phyloP scores from a whole-genome alignment of 2,113 vertebrate species.

The Pteruthius melanotis region DNA sequence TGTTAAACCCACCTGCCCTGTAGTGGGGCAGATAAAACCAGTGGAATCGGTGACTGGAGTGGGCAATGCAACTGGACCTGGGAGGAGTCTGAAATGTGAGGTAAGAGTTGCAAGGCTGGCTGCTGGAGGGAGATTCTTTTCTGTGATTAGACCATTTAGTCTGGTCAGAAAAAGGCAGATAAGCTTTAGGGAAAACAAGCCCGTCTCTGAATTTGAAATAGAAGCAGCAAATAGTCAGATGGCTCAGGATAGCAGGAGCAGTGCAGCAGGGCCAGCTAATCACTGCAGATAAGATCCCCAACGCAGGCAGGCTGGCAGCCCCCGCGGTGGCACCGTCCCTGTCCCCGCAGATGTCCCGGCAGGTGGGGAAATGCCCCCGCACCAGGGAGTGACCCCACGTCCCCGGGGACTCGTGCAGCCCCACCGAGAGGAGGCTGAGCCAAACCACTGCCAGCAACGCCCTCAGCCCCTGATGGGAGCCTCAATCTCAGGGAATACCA shows the following conservation, averaged over 20 bases:
- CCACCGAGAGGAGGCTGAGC: not conserved
- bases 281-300: slow-evolving; percentile 38
- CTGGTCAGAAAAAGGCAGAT: not conserved
- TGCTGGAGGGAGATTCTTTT: not conserved
- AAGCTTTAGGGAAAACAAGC: slow-evolving; percentile 39
- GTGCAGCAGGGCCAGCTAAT: not conserved
- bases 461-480: not conserved
- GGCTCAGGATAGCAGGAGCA: not conserved
- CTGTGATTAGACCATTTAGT: not conserved
- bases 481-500: not conserved
- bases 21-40: not conserved
- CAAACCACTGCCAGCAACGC: not conserved
- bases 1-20: not conserved
- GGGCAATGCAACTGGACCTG: not conserved
- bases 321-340: not conserved
- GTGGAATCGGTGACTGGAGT: not conserved
- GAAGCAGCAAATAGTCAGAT: slow-evolving; percentile 32
- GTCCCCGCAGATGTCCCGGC: not conserved
- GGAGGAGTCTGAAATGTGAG: not conserved
- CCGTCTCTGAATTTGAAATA: slow-evolving; percentile 40
- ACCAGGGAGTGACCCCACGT: not conserved
- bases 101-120: not conserved
- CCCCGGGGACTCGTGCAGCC: not conserved
- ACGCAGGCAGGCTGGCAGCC: not conserved
- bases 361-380: not conserved